Evolutionary conservation across 2,888 invertebrate genomes (phyloP), one percentile per base, ranked within the genome.

Genomic region (Diogma glabrata): DNA sequence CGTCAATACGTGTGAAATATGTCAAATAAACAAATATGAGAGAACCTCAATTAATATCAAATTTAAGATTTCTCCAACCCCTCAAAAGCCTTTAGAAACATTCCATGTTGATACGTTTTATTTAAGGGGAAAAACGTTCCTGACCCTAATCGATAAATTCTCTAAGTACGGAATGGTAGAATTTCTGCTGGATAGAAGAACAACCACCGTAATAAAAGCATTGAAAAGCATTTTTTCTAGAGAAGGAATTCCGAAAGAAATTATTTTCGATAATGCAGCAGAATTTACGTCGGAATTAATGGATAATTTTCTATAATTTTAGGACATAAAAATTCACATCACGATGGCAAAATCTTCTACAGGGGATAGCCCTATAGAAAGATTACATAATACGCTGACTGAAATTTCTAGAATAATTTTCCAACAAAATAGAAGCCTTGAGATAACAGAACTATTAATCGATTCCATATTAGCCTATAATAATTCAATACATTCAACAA

Each of bases 331-430:
- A n/a, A n/a, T n/a, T n/a, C n/a, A n/a, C n/a, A n/a, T n/a, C n/a
- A n/a, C n/a, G n/a, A n/a, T n/a, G n/a, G n/a, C n/a, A 28, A 1
- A 2, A 2, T 12, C 3, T 10, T 38, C 38, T 19, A 38, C 38
- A 38, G 38, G 38, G 1, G 20, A 38, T 3, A 38, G 38, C 17
- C 38, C 38, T 2, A 9, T 38, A 1, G 38, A 38, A 38, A 38
- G 38, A 38, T 9, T 38, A 19, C 19, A 38, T 17, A 17, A 1
- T 17, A 38, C 38, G 9, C 10, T 38, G 20, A 38, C 38, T 16
- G 38, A 38, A 38, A 28, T 38, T 38, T 38, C 9, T 2, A 38
- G 38, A 38, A 38, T 38, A 38, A 38, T 38, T 38, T 38, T 38
- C 38, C 38, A 38, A 38, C 38, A 17, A 38, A 38, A 38, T 2